Conservation (phyloP, 2,797 vertebrate genomes). For the Petrocephalus sullivani region DNA sequence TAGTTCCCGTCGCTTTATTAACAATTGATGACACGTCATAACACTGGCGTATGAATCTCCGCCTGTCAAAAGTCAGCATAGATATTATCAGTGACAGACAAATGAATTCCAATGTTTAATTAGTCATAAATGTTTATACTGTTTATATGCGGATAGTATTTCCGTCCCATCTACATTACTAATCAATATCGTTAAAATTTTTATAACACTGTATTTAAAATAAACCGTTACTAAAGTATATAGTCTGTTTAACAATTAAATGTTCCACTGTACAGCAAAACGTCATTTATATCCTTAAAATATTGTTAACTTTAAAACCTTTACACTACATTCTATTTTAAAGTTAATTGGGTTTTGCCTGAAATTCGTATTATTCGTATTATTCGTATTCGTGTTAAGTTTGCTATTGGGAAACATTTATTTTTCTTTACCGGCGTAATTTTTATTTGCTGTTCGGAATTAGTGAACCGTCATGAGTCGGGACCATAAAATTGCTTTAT, state of each 20-base stretch:
- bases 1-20: conserved; percentile 11
- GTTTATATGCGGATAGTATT: not conserved
- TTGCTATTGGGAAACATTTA: not conserved
- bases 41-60: not conserved
- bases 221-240: not conserved
- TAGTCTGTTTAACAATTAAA: not conserved
- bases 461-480: not conserved
- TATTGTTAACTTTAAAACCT: not conserved
- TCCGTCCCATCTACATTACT: not conserved
- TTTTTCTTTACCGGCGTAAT: not conserved
- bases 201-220: not conserved
- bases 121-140: conserved; percentile 2
- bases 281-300: not conserved
- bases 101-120: not conserved
- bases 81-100: not conserved
- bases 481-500: not conserved
- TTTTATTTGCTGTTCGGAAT: not conserved
- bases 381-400: too few relatives aligned
- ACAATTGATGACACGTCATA: conserved; percentile 12
- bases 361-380: not conserved
- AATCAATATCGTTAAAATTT: not conserved
- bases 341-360: not conserved
- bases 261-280: not conserved
- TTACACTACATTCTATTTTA: not conserved
- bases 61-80: conserved; percentile 2